A percentile compares a stretch with the other conserved stretches of the same genome.
phyloP scores from a whole-genome alignment of 2,797 vertebrate species.

The Ceyx erithaca region DNA sequence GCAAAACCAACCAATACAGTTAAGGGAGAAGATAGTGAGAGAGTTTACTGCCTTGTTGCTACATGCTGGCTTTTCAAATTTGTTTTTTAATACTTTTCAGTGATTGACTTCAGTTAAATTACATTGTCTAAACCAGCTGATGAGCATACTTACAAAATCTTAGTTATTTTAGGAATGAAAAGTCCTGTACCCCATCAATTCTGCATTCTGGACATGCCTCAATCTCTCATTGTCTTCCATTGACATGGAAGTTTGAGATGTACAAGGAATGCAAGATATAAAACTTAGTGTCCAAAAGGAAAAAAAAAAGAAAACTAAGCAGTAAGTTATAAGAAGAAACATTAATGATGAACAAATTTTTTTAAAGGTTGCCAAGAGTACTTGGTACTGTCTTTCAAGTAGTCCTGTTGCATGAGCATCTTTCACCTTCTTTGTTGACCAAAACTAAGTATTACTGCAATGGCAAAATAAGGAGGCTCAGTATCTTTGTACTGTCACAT shows the following conservation, averaged over 20 bases:
- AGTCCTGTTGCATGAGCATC: not conserved
- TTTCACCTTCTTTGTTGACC: not conserved
- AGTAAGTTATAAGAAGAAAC: not conserved
- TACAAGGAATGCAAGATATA: not conserved
- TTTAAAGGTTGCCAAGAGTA: not conserved
- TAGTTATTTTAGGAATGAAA: slow-evolving; percentile 45
- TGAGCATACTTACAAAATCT: slow-evolving; percentile 26
- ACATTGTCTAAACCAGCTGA: slow-evolving; percentile 33
- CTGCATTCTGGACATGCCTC: not conserved
- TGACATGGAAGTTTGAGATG: not conserved
- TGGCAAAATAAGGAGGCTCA: not conserved
- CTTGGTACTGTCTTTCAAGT: not conserved
- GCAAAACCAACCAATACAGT: not conserved
- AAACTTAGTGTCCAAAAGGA: not conserved
- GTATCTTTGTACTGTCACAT: not conserved
- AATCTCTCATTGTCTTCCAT: not conserved
- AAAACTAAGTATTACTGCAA: not conserved
- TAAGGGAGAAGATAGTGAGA: not conserved
- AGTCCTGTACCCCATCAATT: not conserved
- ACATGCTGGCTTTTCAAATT: not conserved
- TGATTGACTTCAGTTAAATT: slow-evolving; percentile 44
- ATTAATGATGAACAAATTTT: not conserved
- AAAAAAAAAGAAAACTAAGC: not conserved
- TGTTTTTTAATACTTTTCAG: slow-evolving; percentile 13
- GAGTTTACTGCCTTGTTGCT: not conserved